Evolutionary conservation across 2,888 invertebrate species (phyloP).

Genomic region (Argyresthia goedartella): DNA sequence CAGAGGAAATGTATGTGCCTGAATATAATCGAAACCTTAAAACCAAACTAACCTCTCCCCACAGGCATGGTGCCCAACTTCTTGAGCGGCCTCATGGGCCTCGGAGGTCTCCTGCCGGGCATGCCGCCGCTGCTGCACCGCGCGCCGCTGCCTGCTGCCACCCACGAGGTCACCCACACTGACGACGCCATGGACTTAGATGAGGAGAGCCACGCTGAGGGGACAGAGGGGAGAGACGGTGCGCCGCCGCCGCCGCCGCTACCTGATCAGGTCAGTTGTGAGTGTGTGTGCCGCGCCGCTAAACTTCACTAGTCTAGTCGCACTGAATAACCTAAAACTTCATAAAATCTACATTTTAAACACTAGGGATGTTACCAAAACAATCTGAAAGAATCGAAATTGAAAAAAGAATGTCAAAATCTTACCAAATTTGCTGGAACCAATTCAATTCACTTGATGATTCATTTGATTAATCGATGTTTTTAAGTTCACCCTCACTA

Average conservation of each 20-base stretch:
- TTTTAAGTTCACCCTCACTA: no score
- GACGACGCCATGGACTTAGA: slow-evolving; percentile 88
- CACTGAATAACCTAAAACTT: no score
- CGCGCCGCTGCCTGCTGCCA: slow-evolving; percentile 12
- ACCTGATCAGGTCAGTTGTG: slow-evolving; percentile 38
- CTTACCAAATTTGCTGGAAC: no score
- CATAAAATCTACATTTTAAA: no score
- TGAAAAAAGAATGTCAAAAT: no score
- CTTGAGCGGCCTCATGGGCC: slow-evolving; percentile 37
- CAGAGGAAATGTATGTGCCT: no score
- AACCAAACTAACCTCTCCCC: not conserved
- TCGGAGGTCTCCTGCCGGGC: slow-evolving; percentile 29
- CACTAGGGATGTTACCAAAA: no score
- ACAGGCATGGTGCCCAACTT: slow-evolving; percentile 53
- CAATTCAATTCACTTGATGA: no score
- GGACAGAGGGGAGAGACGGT: slow-evolving; percentile 5
- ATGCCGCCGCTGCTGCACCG: slow-evolving; percentile 8
- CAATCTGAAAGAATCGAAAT: no score
- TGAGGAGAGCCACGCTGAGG: slow-evolving; percentile 49
- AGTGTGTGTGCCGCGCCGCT: not conserved
- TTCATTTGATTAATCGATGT: no score
- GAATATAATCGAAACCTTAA: no score
- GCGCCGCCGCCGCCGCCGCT: slow-evolving; percentile 26
- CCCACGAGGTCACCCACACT: slow-evolving; percentile 22
- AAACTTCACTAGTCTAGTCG: no score